Evolutionary conservation across 2,113 vertebrate species (phyloP), one percentile per base, ranked within the genome.

Genomic region (Nerophis ophidion): DNA sequence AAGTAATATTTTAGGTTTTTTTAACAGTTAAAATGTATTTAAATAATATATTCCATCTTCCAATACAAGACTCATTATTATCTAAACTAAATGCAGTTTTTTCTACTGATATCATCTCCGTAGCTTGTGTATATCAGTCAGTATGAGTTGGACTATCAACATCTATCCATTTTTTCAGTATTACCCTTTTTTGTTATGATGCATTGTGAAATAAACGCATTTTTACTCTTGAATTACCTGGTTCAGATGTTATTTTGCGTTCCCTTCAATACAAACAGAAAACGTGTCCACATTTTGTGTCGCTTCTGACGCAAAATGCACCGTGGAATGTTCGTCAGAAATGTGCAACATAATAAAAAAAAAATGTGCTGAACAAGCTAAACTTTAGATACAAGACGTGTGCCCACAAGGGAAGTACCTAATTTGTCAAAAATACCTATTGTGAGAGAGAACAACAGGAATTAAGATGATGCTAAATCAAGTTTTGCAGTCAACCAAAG

Each of bases 331-430:
- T 44, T 44, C 40, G 12, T 44, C 38, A 40, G 6, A 40, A 40
- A 85, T 79, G 60, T 87, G 80, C 14, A 42, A 14, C 14, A 13
- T 51, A 60, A 57, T 71, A 26, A 26, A 26, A 26, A 26, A 72
- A 71, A 72, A 68, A 48, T 65, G 58, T 63, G 48, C 69, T 63
- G 61, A 80, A 68, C 63, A 68, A 65, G 57, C 63, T 74, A 7
- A 76, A 48, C 65, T 49, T 58, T 61, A 65, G 71, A 50, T 53
- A 33, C n/a, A n/a, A 19, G 69, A 71, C 65, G 52, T 61, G 42
- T 71, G 53, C 57, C 19, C 65, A 68, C 59, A 44, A 66, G 71
- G 68, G 69, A 65, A 55, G 51, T 8, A 11, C 44, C 60, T 49
- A 66, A 57, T 60, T 68, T 66, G 72, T 56, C 72, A 65, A 79